Evolutionary conservation across 2,113 vertebrate species (phyloP).

Genomic region (Saimiri boliviensis): DNA sequence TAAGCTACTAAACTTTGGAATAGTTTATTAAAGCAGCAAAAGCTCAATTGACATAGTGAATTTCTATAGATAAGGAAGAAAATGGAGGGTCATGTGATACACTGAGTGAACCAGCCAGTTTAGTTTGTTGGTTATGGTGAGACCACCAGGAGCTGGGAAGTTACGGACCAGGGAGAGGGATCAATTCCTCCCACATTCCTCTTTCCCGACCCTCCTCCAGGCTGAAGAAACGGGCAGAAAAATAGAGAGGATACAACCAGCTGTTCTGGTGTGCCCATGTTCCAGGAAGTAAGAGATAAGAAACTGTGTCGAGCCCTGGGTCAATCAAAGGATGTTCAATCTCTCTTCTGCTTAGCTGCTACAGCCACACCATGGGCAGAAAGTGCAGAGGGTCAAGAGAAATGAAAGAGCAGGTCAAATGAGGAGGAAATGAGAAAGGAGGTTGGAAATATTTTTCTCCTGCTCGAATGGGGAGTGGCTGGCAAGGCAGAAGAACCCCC

Average conservation of each 20-base stretch:
- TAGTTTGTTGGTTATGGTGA: not conserved
- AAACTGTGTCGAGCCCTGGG: not conserved
- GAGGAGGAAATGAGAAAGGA: not conserved
- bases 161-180: not conserved
- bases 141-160: not conserved
- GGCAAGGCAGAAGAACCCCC: not conserved
- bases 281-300: not conserved
- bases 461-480: not conserved
- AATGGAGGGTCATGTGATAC: not conserved
- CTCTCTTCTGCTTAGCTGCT: not conserved
- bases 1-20: not conserved
- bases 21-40: not conserved
- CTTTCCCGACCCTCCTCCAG: not conserved
- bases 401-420: not conserved
- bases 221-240: not conserved
- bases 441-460: not conserved
- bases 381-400: not conserved
- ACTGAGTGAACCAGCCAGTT: fast-evolving
- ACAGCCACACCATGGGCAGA: not conserved
- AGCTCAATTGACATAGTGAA: not conserved
- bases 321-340: fast-evolving
- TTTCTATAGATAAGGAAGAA: not conserved
- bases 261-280: fast-evolving
- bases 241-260: fast-evolving
- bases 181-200: not conserved